Percentiles rank a stretch among this genome's conserved stretches.
Conservation (phyloP, 2,888 invertebrate genomes). For the Drosophila fungiperda region DNA sequence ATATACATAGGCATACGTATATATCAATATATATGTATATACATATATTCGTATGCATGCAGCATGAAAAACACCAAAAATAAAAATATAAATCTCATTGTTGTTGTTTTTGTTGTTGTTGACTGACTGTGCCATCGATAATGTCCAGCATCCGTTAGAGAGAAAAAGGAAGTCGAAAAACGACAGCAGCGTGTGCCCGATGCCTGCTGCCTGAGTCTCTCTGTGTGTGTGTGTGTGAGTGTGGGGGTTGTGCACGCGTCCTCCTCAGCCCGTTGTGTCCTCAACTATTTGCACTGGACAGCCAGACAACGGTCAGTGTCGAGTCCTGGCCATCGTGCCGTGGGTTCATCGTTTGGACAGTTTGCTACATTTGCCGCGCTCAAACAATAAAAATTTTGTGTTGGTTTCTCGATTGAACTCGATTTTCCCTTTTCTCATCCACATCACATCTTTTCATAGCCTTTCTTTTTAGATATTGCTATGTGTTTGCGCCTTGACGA, state of each 20-base stretch:
- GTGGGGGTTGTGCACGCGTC: conserved; percentile 75
- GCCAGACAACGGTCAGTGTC: conserved; percentile 13
- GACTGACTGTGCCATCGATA: conserved; percentile 71
- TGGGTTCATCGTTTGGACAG: conserved; percentile 68
- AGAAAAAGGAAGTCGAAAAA: conserved; percentile 76
- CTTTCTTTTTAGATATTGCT: conserved; percentile 53
- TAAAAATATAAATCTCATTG: conserved; percentile 24
- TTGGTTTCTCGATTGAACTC: conserved; percentile 66
- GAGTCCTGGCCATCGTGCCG: conserved; percentile 30
- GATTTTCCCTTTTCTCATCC: conserved; percentile 25
- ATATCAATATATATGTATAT: conserved; percentile 6
- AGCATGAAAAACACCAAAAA: conserved; percentile 46
- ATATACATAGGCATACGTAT: conserved; percentile 50
- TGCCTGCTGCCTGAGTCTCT: conserved; percentile 15
- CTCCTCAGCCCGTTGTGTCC: conserved; percentile 37
- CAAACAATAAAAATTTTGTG: conserved; percentile 72
- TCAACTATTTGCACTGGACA: conserved; percentile 70
- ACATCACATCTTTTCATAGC: conserved; percentile 37
- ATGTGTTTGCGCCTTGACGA: conserved; percentile 41
- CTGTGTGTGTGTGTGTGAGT: conserved; percentile 21
- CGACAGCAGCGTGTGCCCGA: conserved; percentile 67
- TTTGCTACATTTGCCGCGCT: conserved; percentile 69
- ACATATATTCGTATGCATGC: conserved; percentile 48
- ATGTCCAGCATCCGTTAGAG: conserved; percentile 79
- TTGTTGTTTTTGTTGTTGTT: conserved; percentile 42